phyloP scores from a whole-genome alignment of 2,113 vertebrate genomes.

The Oceanites oceanicus region DNA sequence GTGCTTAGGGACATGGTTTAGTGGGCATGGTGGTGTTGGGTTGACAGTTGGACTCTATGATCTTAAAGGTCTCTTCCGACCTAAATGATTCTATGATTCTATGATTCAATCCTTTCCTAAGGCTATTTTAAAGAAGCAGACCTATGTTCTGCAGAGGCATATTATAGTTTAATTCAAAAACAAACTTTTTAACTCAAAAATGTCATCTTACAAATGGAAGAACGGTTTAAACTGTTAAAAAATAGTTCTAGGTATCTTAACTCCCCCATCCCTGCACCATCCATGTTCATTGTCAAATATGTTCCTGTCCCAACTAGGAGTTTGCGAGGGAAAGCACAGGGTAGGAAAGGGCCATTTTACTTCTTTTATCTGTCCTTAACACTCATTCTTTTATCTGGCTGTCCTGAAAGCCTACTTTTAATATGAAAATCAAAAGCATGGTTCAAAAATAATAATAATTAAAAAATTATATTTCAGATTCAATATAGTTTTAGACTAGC shows the following conservation, averaged over 20 bases:
- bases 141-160: not conserved
- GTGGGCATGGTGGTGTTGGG: too few species aligned
- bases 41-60: too few species aligned
- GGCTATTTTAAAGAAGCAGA: not conserved
- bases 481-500: not conserved
- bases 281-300: not conserved
- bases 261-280: not conserved
- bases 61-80: too few species aligned
- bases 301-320: not conserved
- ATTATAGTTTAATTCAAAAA: not conserved
- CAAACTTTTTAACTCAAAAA: not conserved
- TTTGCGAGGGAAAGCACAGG: not conserved
- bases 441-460: not conserved
- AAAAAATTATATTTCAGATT: constrained; percentile 3
- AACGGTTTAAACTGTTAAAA: not conserved
- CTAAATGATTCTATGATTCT: too few species aligned
- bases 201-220: not conserved
- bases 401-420: not conserved
- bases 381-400: not conserved
- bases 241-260: not conserved
- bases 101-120: not conserved
- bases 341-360: not conserved
- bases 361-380: not conserved
- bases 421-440: not conserved
- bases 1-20: too few species aligned